Evolutionary conservation across 1,140 invertebrate species (phyloP), one percentile per base, ranked within the genome.

Genomic region (Temnothorax nylanderi): DNA sequence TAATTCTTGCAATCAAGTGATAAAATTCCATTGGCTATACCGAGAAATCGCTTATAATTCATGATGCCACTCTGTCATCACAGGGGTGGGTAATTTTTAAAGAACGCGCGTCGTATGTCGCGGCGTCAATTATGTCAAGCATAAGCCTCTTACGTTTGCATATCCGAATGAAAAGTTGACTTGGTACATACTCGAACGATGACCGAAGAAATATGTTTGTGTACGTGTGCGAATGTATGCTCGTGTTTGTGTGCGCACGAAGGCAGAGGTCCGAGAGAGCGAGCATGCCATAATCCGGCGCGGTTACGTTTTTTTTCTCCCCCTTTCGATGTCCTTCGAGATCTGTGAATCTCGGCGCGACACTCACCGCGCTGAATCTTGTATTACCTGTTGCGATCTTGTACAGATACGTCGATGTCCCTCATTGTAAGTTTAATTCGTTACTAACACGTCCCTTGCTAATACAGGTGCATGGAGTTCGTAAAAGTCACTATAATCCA

Each of bases 371-470:
- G 84, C 49, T 41, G 76, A 75, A 78, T 65, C 88, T 90, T 89
- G 77, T 60, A 90, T 72, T 89, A 87, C 77, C 58, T 89, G 88
- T 87, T 85, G 81, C 72, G 85, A 75, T 90, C 58, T 77, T 78
- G 69, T 56, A 67, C 56, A 84, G 80, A 87, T 77, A 51, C 72
- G 54, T 56, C 77, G 51, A 64, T 72, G 49, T 8, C 67, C 13
- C 44, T 82, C 69, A 60, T 76, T 90, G 76, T 56, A 81, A 51
- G n/a, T 13, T 58, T 76, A 54, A 86, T 80, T 37, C 49, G 11
- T 82, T 47, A 56, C 65, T 58, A 72, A 82, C 72, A 58, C 18
- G 49, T 37, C 8, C 26, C 2, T 60, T 13, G n/a, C n/a, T 77
- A 62, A 47, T 47, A 62, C 56, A 60, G 21, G 13, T 41, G 16